Evolutionary conservation across 2,888 invertebrate species (phyloP).

Genomic region (Lithophane leautieri): DNA sequence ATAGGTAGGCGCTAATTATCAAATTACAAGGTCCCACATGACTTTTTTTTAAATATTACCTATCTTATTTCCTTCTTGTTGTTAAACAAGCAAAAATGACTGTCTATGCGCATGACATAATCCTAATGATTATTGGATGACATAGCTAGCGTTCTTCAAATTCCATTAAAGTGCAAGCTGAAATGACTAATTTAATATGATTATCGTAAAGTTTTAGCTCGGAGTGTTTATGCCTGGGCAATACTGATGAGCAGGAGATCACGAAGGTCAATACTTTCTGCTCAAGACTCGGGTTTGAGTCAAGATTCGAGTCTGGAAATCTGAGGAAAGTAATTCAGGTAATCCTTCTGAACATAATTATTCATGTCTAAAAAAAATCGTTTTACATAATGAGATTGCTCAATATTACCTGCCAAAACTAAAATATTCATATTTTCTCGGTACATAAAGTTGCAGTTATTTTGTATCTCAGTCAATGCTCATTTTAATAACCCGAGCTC

Average conservation of each 20-base stretch:
- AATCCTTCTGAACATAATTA: slow-evolving; percentile 37
- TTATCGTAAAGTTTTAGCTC: slow-evolving; percentile 75
- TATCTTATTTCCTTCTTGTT: too few species aligned
- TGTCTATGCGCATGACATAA: not conserved
- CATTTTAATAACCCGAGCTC: not conserved
- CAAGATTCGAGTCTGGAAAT: slow-evolving; percentile 96
- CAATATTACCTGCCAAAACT: not conserved
- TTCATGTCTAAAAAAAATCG: not conserved
- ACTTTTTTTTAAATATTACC: not conserved
- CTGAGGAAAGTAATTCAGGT: slow-evolving; percentile 95
- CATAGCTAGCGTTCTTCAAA: not conserved
- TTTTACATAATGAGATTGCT: not conserved
- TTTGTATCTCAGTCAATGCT: not conserved
- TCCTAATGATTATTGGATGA: not conserved
- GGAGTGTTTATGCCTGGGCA: slow-evolving; percentile 81
- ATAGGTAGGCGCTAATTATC: not conserved
- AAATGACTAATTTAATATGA: not conserved
- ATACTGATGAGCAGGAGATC: slow-evolving; percentile 89
- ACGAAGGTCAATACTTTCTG: slow-evolving; percentile 80
- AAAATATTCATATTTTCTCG: not conserved
- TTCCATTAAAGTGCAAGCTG: not conserved
- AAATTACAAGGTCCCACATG: not conserved
- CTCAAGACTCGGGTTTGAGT: slow-evolving; percentile 93
- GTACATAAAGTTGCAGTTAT: not conserved
- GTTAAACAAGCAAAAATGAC: not conserved